Percentiles rank a stretch among this genome's conserved stretches.
These are phyloP conservation scores for Cygnus olor DNA, from an alignment of 2,797 vertebrate genomes.

Conservation along the genomic window DNA sequence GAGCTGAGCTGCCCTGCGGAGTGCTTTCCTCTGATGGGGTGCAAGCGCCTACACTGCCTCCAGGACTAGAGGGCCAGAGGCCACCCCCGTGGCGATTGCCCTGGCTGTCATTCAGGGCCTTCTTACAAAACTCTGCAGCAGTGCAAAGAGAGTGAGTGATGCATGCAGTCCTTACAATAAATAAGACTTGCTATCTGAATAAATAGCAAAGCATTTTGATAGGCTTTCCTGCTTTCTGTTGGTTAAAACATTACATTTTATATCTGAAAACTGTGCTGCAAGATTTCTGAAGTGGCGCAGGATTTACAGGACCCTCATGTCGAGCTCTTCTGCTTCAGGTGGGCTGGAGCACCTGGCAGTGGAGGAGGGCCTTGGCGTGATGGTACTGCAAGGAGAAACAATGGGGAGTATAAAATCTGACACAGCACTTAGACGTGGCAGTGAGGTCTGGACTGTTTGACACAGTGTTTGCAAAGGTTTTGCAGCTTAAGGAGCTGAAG, in stretches of 20 bases:
- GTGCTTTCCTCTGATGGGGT: neutral
- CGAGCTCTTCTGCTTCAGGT: neutral
- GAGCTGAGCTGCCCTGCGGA: neutral
- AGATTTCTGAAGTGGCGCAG: neutral
- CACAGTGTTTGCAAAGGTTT: neutral
- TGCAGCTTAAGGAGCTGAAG: neutral
- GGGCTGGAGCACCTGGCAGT: rapidly evolving
- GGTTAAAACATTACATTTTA: neutral
- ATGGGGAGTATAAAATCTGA: rapidly evolving
- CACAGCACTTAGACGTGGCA: neutral
- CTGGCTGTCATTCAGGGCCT: rapidly evolving
- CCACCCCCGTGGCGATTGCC: rapidly evolving
- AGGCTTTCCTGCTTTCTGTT: rapidly evolving
- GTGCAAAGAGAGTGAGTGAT: neutral
- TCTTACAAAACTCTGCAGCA: neutral
- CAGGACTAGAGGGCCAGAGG: neutral
- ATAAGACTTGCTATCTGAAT: rapidly evolving
- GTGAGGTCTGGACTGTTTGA: rapidly evolving
- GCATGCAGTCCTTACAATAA: rapidly evolving
- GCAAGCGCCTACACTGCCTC: neutral
- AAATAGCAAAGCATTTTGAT: neutral
- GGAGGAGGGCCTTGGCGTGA: neutral
- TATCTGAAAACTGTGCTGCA: neutral
- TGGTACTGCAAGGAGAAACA: neutral
- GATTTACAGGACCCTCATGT: neutral